A percentile compares a stretch with the other conserved stretches of the same genome.
These are phyloP conservation scores for Thomomys bottae DNA, from an alignment of 2,113 vertebrate genomes.

Conservation along the genomic window DNA sequence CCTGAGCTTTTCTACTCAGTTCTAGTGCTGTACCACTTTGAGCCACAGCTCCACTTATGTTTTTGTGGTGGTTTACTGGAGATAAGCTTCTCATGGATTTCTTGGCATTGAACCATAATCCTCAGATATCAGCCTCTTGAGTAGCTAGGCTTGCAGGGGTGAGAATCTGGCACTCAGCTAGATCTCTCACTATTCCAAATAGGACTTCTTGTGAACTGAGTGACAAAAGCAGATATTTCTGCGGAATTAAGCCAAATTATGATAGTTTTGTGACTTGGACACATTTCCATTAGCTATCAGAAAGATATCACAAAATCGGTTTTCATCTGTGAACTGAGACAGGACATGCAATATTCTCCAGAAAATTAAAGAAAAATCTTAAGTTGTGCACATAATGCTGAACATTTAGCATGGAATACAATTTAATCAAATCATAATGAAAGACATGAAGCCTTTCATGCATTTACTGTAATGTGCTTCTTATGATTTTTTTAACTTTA, in stretches of 20 bases:
- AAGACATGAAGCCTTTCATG: not conserved
- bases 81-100: too few species aligned
- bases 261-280: slow-evolving; percentile 49
- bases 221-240: not conserved
- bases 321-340: slow-evolving; percentile 57
- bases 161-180: too few species aligned
- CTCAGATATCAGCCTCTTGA: too few species aligned
- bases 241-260: slow-evolving; percentile 4
- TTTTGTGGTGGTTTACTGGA: too few species aligned
- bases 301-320: slow-evolving; percentile 55
- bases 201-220: not conserved
- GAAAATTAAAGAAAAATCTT: slow-evolving; percentile 12
- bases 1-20: too few species aligned
- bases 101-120: too few species aligned
- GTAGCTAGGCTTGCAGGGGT: too few species aligned
- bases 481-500: not conserved
- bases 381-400: not conserved
- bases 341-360: slow-evolving; percentile 1
- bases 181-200: not conserved
- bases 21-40: too few species aligned
- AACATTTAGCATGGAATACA: not conserved
- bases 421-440: slow-evolving; percentile 17
- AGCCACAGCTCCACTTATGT: too few species aligned
- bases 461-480: not conserved
- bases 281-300: slow-evolving; percentile 44